These are phyloP conservation scores for Drosophila bocki DNA, from an alignment of 1,140 invertebrate genomes.

Conservation along the genomic window DNA sequence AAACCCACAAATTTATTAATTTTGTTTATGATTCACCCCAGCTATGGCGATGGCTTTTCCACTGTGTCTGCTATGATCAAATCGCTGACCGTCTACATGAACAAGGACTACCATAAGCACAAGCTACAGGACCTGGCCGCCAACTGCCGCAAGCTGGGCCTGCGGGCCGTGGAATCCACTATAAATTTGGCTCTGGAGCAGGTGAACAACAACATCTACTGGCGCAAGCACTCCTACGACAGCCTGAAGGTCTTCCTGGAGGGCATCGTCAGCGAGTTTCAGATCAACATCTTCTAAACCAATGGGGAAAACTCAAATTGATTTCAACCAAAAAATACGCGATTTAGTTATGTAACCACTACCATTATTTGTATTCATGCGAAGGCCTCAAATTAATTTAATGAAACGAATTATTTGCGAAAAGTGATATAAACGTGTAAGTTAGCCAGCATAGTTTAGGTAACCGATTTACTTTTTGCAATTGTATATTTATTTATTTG, in stretches of 20 bases:
- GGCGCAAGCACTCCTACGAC: slow-evolving; percentile 80
- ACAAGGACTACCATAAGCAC: slow-evolving; percentile 84
- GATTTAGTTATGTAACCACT: slow-evolving; percentile 51
- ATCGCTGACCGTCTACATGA: slow-evolving; percentile 86
- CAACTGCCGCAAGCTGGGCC: slow-evolving; percentile 69
- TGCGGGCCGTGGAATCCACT: slow-evolving; percentile 70
- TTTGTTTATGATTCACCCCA: slow-evolving; percentile 29
- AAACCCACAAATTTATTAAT: accelerated
- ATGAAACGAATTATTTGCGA: slow-evolving; percentile 81
- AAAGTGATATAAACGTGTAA: slow-evolving; percentile 83
- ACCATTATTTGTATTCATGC: slow-evolving; percentile 58
- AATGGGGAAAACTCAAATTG: slow-evolving; percentile 35
- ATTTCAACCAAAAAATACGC: slow-evolving; percentile 67
- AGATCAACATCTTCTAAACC: slow-evolving; percentile 80
- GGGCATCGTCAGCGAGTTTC: slow-evolving; percentile 78
- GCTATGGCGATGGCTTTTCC: slow-evolving; percentile 86
- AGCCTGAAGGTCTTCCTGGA: slow-evolving; percentile 76
- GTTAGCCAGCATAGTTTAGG: slow-evolving; percentile 78
- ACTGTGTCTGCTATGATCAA: slow-evolving; percentile 86
- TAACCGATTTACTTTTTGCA: slow-evolving; percentile 70
- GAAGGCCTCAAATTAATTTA: slow-evolving; percentile 74
- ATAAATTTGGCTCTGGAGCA: slow-evolving; percentile 81
- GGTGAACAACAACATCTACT: slow-evolving; percentile 83
- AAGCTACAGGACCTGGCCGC: slow-evolving; percentile 71
- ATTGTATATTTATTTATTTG: slow-evolving; percentile 75